phyloP scores from a whole-genome alignment of 2,113 vertebrate species.

The Corvus hawaiiensis region DNA sequence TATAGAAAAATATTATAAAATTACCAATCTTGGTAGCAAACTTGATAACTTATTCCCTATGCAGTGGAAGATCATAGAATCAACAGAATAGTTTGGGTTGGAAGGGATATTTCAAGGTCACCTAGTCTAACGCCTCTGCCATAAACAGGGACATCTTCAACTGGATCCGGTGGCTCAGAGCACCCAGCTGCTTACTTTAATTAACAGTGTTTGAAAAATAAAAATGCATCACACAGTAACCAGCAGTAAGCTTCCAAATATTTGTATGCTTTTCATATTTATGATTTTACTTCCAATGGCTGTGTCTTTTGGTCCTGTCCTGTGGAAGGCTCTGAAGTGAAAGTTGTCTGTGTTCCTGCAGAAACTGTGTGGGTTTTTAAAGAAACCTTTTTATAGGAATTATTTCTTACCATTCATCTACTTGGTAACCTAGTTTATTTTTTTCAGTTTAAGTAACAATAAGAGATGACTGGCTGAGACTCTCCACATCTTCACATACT shows the following conservation, averaged over 20 bases:
- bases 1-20: not conserved
- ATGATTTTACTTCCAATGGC: not conserved
- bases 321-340: not conserved
- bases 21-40: not conserved
- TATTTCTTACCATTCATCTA: not conserved
- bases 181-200: not conserved
- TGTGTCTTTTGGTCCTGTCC: not conserved
- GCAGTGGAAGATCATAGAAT: not conserved
- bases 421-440: not conserved
- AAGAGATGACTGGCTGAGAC: not conserved
- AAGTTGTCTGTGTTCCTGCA: not conserved
- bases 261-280: not conserved
- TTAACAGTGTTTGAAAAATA: not conserved
- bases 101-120: not conserved
- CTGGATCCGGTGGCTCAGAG: not conserved
- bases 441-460: not conserved
- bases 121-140: no score
- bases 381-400: not conserved
- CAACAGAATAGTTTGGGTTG: not conserved
- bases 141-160: not conserved
- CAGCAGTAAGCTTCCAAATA: not conserved
- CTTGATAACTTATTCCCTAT: not conserved
- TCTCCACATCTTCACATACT: not conserved
- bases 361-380: rapidly evolving
- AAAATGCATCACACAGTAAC: not conserved